Base-by-base conservation (phyloP, 2,888 invertebrate species). In the Phortica okadai region DNA sequence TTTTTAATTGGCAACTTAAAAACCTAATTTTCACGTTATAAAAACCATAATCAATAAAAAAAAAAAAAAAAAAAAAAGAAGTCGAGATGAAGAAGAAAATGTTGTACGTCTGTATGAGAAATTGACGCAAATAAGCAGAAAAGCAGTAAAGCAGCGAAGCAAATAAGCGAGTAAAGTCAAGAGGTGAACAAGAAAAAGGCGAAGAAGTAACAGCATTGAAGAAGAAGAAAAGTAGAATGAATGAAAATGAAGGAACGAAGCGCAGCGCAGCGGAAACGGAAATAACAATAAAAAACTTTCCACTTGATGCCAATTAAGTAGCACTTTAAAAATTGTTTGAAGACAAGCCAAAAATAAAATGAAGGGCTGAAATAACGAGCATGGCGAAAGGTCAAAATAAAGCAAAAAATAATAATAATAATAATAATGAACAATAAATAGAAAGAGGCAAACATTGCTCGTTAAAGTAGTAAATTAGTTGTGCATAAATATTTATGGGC, bases 1-100 rank as follows among this genome's bases (percentile, higher is more conserved):
- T 87, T 86, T 85, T 83, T 87, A 85, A 87, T 88, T 86, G 81
- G 74, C 84, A 85, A 84, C 83, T 85, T 87, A 82, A 85, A 85
- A 80, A 82, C 80, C 82, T 84, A 83, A 83, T 81, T 76, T 76
- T 77, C 75, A 76, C 76, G 69, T 77, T 78, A 79, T 81, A 83
- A 33, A 33, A 84, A 81, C 84, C 84, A 81, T 86, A 83, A 82
- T 82, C 82, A 80, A 82, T 83, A 79, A 78, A 81, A 69, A 82
- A 81, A 78, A 70, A 74, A 64, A 16, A 21, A 41, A 33, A 8
- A 14, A 45, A 16, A n/a, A n/a, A n/a, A n/a, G n/a, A n/a, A 73
- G 21, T 56, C n/a, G 50, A 33, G 33, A 73, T 54, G 54, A 73
- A 58, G 41, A 62, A 50, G 45, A 45, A 70, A 41, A 50, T 16